phyloP scores from a whole-genome alignment of 2,888 invertebrate species.

The Zele albiditarsus region DNA sequence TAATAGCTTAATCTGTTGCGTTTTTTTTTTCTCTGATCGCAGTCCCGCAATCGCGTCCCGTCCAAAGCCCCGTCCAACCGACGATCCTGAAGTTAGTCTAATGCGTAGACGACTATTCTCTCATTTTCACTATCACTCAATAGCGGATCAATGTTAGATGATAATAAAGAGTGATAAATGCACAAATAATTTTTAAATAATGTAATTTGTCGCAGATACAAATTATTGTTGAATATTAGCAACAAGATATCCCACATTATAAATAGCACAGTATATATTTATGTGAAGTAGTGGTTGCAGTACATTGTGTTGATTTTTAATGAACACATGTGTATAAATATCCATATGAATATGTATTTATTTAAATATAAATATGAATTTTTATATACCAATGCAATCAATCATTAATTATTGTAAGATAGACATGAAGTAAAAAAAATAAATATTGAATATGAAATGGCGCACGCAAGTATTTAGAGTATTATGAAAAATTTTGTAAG shows the following conservation, averaged over 20 bases:
- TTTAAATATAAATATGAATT: background rate
- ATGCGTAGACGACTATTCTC: background rate
- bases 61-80: conserved; percentile 43
- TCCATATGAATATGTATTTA: background rate
- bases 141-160: background rate
- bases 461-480: conserved; percentile 1
- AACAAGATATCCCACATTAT: background rate
- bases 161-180: background rate
- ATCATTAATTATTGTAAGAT: background rate
- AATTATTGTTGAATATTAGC: background rate
- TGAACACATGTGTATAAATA: background rate
- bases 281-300: background rate
- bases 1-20: background rate
- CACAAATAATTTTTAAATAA: background rate
- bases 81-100: conserved; percentile 40
- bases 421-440: background rate
- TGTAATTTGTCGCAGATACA: background rate
- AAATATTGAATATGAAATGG: background rate
- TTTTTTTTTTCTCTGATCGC: background rate
- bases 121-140: background rate
- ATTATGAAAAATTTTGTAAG: conserved; percentile 33
- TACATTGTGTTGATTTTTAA: background rate
- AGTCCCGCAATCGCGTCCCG: conserved; percentile 43
- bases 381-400: background rate
- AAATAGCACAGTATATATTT: background rate